A percentile compares a stretch with the other conserved stretches of the same genome.
Evolutionary conservation across 1,140 invertebrate species (phyloP).

Genomic region (Chelonus insularis): DNA sequence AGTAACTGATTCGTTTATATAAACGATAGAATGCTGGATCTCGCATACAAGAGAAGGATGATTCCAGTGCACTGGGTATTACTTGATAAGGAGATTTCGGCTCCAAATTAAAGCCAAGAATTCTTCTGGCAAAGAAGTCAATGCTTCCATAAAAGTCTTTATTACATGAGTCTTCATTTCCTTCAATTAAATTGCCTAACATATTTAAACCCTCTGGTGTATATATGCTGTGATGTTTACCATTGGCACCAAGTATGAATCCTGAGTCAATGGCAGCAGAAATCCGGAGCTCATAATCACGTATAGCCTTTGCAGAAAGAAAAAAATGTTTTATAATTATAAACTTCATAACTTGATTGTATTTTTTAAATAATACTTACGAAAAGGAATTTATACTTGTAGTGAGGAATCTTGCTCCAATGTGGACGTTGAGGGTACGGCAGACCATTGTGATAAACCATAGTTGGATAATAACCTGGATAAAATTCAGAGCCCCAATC

Average conservation of each 20-base stretch:
- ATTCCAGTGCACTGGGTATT: conserved; percentile 63
- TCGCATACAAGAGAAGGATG: conserved; percentile 64
- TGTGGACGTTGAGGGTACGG: conserved; percentile 66
- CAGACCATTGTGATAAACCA: conserved; percentile 69
- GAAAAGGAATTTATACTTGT: conserved; percentile 40
- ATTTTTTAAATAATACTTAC: conserved; percentile 32
- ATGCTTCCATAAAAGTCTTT: conserved; percentile 55
- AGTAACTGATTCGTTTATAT: conserved; percentile 64
- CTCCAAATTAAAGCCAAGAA: conserved; percentile 53
- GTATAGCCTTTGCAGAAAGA: too few relatives aligned
- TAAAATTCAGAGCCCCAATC: conserved; percentile 60
- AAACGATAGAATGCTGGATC: conserved; percentile 70
- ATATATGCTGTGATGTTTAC: conserved; percentile 60
- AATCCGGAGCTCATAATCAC: conserved; percentile 66
- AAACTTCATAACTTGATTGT: too few relatives aligned
- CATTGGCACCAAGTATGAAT: conserved; percentile 57
- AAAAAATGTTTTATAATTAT: too few relatives aligned
- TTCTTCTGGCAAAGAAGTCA: conserved; percentile 46
- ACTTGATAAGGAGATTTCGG: conserved; percentile 54
- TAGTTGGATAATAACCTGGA: conserved; percentile 66
- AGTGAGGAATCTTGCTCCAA: conserved; percentile 46
- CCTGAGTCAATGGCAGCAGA: conserved; percentile 67
- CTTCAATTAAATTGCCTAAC: conserved; percentile 63
- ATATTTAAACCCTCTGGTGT: conserved; percentile 61
- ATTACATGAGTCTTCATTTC: conserved; percentile 59